Percentiles rank a stretch among this genome's conserved stretches.
Conservation (phyloP, 2,797 vertebrate species). For the Enoplosus armatus region DNA sequence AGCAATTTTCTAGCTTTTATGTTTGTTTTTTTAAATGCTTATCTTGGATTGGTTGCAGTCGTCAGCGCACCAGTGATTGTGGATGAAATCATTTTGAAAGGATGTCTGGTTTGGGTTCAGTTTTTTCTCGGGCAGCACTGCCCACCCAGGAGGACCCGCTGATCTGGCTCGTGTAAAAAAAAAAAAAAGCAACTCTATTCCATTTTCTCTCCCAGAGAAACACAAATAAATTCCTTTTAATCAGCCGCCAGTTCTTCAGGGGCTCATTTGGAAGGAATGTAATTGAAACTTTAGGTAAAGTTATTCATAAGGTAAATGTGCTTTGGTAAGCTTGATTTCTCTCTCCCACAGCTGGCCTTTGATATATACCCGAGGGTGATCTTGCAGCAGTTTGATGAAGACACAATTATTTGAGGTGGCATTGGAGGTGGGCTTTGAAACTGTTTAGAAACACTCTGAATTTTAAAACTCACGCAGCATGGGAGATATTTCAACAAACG, state of each 20-base stretch:
- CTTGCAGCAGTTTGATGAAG: conserved; percentile 52
- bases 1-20: conserved; percentile 40
- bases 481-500: conserved; percentile 63
- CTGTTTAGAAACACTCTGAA: conserved; percentile 23
- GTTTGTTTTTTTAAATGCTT: conserved; percentile 48
- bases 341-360: conserved; percentile 49
- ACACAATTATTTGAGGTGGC: conserved; percentile 45
- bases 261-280: conserved; percentile 80
- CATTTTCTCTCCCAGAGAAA: conserved; percentile 68
- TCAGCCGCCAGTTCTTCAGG: conserved; percentile 68
- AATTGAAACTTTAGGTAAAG: conserved; percentile 77
- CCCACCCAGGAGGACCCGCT: conserved; percentile 74
- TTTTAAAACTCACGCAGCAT: conserved; percentile 43
- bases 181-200: conserved; percentile 60
- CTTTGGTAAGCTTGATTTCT: conserved; percentile 61
- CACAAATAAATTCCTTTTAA: conserved; percentile 82
- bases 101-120: conserved; percentile 68
- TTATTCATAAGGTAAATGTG: conserved; percentile 73
- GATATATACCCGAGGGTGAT: conserved; percentile 54
- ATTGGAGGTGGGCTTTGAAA: conserved; percentile 43
- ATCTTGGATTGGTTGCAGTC: conserved; percentile 58
- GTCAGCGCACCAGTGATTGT: conserved; percentile 47
- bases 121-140: conserved; percentile 61
- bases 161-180: conserved; percentile 73
- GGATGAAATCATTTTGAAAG: conserved; percentile 67